phyloP scores from a whole-genome alignment of 1,140 invertebrate species.

The Drosophila simulans region DNA sequence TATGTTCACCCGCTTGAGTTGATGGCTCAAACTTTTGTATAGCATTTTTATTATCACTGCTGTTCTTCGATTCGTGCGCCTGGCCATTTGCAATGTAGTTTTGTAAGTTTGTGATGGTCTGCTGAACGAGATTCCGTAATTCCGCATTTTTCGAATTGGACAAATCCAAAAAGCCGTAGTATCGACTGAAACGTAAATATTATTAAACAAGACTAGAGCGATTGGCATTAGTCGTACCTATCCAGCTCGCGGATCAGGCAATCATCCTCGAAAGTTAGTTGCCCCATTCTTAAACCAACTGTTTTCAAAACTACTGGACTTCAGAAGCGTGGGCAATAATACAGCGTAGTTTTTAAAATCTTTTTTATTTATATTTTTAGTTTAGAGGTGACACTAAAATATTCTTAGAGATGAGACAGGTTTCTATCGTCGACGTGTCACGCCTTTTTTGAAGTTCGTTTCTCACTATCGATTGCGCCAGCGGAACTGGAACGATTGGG shows the following conservation, averaged over 20 bases:
- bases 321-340: not conserved
- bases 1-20: not conserved
- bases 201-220: not conserved
- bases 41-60: conserved; percentile 17
- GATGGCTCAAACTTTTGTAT: conserved; percentile 8
- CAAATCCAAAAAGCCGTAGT: conserved; percentile 65
- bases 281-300: conserved; percentile 16
- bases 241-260: conserved; percentile 37
- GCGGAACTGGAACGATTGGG: not conserved
- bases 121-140: conserved; percentile 49
- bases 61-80: not conserved
- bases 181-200: conserved; percentile 48
- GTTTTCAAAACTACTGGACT: not conserved
- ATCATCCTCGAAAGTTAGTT: conserved; percentile 28
- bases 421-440: not conserved
- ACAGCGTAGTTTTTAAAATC: conserved; percentile 26
- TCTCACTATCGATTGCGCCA: not conserved
- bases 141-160: conserved; percentile 51
- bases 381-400: conserved; percentile 21
- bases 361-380: conserved; percentile 31
- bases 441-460: not conserved
- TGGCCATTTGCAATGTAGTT: conserved; percentile 49
- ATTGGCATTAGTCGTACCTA: conserved; percentile 16
- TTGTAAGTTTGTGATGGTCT: conserved; percentile 54
- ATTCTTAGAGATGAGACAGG: not conserved